Evolutionary conservation across 2,797 vertebrate species (phyloP), one percentile per base, ranked within the genome.

Genomic region (Cercopithecus diana): DNA sequence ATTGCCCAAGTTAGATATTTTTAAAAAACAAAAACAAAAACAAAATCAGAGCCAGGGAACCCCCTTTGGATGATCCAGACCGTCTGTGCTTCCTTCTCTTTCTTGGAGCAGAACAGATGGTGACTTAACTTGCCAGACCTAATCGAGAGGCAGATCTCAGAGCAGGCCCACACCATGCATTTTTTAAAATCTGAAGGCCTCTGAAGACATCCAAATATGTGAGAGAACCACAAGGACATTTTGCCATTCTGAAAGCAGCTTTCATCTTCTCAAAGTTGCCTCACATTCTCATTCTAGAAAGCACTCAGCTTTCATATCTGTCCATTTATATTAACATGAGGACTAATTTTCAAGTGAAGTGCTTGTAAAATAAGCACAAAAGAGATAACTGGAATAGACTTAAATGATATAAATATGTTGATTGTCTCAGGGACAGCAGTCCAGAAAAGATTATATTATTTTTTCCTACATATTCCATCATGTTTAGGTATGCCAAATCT

Each of bases 201-300:
- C 88, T 67, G 72, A 86, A 93, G 92, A 50, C 57, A 20, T 75
- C 55, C 64, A 73, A 24, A 43, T 67, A 77, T 57, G 61, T 22
- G 77, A 93, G 64, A 67, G 85, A 85, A 90, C 61, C 45, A 41
- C 75, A 95, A 75, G 76, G 76, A 84, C 52, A 6, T 87, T 55
- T 77, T 88, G 80, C 64, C 70, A 73, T 17, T 30, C 91, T 82
- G 50, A 97, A 87, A 84, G 83, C 26, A 10, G 33, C 76, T 87
- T 97, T 98, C 75, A 50, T 90, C 82, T 79, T 75, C 79, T 92
- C 80, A 73, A 76, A 72, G 80, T 72, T 88, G 92, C 57, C 13
- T 94, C 43, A 48, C 33, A 52, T 58, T 87, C 58, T 33, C 4
- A 39, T 57, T 73, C 39, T 73, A 45, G 61, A 77, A 73, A 90